Base-by-base conservation (phyloP, 2,888 invertebrate species). In the Alcis repandata region DNA sequence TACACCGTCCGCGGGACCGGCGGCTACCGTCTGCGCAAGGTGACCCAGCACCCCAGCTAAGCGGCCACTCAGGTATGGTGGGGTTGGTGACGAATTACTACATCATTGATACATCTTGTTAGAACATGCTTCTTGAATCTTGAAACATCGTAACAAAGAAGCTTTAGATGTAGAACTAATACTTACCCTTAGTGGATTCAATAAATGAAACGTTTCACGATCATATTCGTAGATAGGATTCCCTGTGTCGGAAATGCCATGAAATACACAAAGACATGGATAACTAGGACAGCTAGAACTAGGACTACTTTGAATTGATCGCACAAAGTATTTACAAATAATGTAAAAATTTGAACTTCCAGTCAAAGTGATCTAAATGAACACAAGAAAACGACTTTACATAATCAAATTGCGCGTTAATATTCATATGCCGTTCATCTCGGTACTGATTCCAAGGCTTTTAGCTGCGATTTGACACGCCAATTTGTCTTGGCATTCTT, bases 1-100 rank as follows among this genome's bases (percentile, higher is more conserved):
- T 96, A 95, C 87, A 94, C 95, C 80, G 89, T 95, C 94, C 94
- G 76, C 91, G 95, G 75, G 93, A 95, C 83, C 95, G 93, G 93
- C 59, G 93, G 94, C 74, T 92, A 92, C 83, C 91, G 94, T 76
- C 90, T 95, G 76, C 95, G 95, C 80, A 94, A 94, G 73, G 94
- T 95, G 57, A 94, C 94, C 72, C 94, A 94, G 74, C 94, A 94
- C 74, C 90, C 94, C 76, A 94, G 93, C 87, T 94, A 94, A 92
- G 76, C 86, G 77, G 67, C 71, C 70, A 71, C 46, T 72, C 69
- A 61, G 68, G 22, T 58, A 51, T 58, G 68, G 69, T 63, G 68
- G 64, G 71, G 79, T 77, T 78, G 79, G 77, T 76, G 82, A 82
- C 84, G 81, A 78, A 81, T 79, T 75, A 43, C n/a, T 2, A 22